A percentile compares a stretch with the other conserved stretches of the same genome.
Conservation (phyloP, 2,888 invertebrate species). For the Slavum lentiscoides region DNA sequence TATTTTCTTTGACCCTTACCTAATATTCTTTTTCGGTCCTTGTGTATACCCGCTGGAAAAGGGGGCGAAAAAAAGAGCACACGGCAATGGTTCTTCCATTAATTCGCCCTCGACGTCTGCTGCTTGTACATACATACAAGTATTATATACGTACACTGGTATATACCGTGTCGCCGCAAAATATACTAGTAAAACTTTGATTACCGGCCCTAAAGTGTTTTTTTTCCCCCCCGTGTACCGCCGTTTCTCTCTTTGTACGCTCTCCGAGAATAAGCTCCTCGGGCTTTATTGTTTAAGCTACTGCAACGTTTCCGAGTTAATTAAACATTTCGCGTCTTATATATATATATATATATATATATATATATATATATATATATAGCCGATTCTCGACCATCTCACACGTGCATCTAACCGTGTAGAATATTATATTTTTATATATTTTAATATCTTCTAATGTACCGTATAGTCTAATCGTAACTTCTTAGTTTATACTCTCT, state of each 20-base stretch:
- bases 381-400: neutral
- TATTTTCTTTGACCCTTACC: conserved; percentile 24
- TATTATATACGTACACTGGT: neutral
- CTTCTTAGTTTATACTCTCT: too few relatives aligned
- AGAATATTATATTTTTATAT: too few relatives aligned
- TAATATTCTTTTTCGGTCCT: conserved; percentile 33
- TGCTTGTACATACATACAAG: neutral
- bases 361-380: too few relatives aligned
- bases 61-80: neutral
- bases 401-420: too few relatives aligned
- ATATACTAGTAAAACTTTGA: conserved; percentile 53
- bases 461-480: too few relatives aligned
- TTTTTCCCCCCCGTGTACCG: conserved; percentile 8
- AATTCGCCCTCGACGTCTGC: conserved; percentile 46
- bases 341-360: too few relatives aligned
- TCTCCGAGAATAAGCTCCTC: conserved; percentile 22
- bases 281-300: conserved; percentile 19
- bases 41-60: conserved; percentile 37
- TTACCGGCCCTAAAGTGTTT: conserved; percentile 46
- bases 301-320: conserved; percentile 36
- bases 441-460: too few relatives aligned
- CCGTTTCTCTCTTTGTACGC: neutral
- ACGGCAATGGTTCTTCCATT: conserved; percentile 48
- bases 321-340: conserved; percentile 11
- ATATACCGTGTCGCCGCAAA: neutral